Percentiles rank a stretch among this genome's conserved stretches.
Conservation (phyloP, 2,888 invertebrate species). For the Polyommatus icarus region DNA sequence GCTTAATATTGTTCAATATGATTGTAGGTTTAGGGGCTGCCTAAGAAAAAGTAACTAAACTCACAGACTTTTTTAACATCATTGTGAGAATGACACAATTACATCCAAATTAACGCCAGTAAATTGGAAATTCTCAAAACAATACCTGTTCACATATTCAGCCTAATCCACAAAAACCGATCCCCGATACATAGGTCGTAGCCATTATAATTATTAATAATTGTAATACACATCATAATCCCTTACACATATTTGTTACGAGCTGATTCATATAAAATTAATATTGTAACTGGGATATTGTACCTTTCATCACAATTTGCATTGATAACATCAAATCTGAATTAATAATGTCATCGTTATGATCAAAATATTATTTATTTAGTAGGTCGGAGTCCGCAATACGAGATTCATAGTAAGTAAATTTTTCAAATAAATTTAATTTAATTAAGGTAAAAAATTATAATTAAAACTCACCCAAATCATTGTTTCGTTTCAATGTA, state of each 20-base stretch:
- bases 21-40: too few relatives aligned
- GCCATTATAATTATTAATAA: neutral
- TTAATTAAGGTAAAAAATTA: too few relatives aligned
- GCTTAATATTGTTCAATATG: too few relatives aligned
- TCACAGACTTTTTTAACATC: neutral
- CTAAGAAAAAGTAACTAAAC: neutral
- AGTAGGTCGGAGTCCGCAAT: neutral
- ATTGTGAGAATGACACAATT: neutral
- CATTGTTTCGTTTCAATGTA: constrained; percentile 55
- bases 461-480: constrained; percentile 59
- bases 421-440: neutral
- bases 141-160: neutral
- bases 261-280: neutral
- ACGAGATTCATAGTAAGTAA: neutral
- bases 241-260: neutral
- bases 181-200: neutral
- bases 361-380: neutral
- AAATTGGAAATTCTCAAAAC: neutral
- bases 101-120: neutral
- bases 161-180: constrained; percentile 3
- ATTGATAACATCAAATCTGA: constrained; percentile 5
- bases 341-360: neutral
- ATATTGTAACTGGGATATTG: neutral
- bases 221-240: neutral
- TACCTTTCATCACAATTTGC: neutral